Evolutionary conservation across 37 sponge, comb jelly and placozoan species (phyloP), one percentile per base, ranked within the genome.

Genomic region (Chondrilla cf. caribensis): DNA sequence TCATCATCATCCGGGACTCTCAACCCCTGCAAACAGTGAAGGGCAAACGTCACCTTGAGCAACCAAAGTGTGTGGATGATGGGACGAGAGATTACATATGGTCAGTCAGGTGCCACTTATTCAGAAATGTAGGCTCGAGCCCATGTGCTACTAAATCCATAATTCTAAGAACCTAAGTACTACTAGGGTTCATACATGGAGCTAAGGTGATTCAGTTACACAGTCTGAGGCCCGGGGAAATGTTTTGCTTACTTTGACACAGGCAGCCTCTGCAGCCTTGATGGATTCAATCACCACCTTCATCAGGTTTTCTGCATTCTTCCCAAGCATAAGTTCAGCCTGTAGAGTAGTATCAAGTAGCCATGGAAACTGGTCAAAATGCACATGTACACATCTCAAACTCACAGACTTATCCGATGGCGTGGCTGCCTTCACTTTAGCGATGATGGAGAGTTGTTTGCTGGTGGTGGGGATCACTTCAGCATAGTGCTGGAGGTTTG

Each of bases 241-340:
- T n/a, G n/a, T n/a, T n/a, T 22, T 76, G 35, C 71, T 54, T 82
- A 92, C 97, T 85, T 96, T 96, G 67, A 96, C 86, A 60, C 94
- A 94, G 37, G 97, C 95, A 38, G 94, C 81, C 38, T 96, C 95
- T 7, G 97, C 92, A 28, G 92, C 97, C 55, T 84, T 68, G 24
- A 94, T 85, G 37, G 92, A 85, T 76, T 89, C 91, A 60, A 83
- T 86, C 44, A 96, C 94, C 68, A 89, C 92, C 64, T 91, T 81
- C 89, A 94, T 94, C 70, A 96, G 81, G 60, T 96, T 96, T 59
- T 91, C 83, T 44, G 94, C 89, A 84, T 96, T 96, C 84, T 94
- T 93, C 25, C 86, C 89, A 22, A 96, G 80, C 90, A 91, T 91
- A 29, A 88, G 72, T 38, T 94, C 90, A 62, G 94, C 94, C 95